These are phyloP conservation scores for Megalops atlanticus DNA, from an alignment of 2,113 vertebrate genomes.

Conservation along the genomic window DNA sequence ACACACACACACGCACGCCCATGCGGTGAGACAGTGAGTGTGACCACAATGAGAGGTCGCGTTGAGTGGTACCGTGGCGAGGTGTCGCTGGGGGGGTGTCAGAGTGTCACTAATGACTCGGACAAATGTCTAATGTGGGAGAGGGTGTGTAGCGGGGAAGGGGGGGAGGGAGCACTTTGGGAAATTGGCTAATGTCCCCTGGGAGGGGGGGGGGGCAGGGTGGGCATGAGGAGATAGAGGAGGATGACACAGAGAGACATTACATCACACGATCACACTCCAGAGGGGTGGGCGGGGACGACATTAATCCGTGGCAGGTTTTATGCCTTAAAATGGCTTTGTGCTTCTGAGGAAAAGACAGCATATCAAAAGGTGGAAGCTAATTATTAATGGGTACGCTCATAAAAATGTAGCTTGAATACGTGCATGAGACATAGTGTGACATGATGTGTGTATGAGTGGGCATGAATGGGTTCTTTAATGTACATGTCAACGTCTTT, in stretches of 20 bases:
- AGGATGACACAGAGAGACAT: conserved; percentile 14
- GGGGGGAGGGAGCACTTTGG: conserved; percentile 22
- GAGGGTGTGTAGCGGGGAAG: neutral
- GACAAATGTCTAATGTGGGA: neutral
- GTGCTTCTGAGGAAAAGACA: neutral
- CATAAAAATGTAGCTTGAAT: neutral
- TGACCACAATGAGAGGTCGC: neutral
- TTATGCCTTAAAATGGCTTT: neutral
- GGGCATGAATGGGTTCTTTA: too few species aligned
- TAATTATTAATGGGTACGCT: neutral
- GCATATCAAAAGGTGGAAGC: neutral
- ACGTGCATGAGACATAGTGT: too few species aligned
- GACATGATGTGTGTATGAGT: too few species aligned
- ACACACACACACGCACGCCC: neutral
- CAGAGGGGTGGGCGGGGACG: neutral
- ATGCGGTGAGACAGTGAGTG: neutral
- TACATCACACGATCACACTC: conserved; percentile 7
- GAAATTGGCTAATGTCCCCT: conserved; percentile 32
- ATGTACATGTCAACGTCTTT: too few species aligned
- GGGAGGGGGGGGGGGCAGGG: conserved; percentile 13
- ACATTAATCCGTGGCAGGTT: neutral
- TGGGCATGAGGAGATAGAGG: neutral
- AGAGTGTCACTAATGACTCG: conserved; percentile 2
- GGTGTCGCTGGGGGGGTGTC: neutral
- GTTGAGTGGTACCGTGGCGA: neutral